phyloP scores from a whole-genome alignment of 1,140 invertebrate genomes.

The Cylas formicarius region DNA sequence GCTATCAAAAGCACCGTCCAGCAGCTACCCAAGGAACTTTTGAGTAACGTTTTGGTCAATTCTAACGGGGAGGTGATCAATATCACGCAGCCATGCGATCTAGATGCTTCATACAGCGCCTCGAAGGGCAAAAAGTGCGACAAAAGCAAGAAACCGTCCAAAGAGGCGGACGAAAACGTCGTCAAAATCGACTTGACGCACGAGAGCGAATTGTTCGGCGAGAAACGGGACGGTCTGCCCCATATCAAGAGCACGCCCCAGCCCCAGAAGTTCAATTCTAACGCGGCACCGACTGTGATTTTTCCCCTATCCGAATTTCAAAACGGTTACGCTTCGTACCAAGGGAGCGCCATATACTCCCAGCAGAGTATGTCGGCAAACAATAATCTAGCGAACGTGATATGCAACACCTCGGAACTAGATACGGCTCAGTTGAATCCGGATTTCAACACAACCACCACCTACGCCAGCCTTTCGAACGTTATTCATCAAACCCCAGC shows the following conservation, averaged over 20 bases:
- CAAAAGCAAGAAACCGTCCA: slow-evolving; percentile 13
- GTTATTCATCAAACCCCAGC: too few species aligned
- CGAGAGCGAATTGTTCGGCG: too few species aligned
- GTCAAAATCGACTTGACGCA: slow-evolving; percentile 35
- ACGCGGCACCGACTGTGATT: slow-evolving; percentile 19
- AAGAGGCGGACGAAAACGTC: slow-evolving; percentile 15
- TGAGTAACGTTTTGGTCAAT: slow-evolving; percentile 35
- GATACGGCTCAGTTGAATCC: too few species aligned
- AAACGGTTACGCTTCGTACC: too few species aligned
- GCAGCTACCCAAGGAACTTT: slow-evolving; percentile 29
- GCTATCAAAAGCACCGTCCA: slow-evolving; percentile 18
- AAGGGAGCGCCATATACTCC: too few species aligned
- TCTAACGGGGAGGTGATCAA: slow-evolving; percentile 36
- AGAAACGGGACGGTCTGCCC: slow-evolving; percentile 22
- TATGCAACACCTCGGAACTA: slow-evolving; percentile 6
- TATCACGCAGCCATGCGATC: slow-evolving; percentile 30
- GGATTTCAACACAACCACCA: slow-evolving; percentile 17
- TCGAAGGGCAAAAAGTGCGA: slow-evolving; percentile 17
- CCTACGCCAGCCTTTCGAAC: too few species aligned
- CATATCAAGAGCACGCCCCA: slow-evolving; percentile 27
- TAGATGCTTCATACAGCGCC: slow-evolving; percentile 21
- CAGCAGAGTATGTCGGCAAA: slow-evolving; percentile 6
- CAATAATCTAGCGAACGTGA: slow-evolving; percentile 9
- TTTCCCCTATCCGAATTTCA: slow-evolving; percentile 15
- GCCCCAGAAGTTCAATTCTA: too few species aligned